Percentiles rank a stretch among this genome's conserved stretches.
Conservation (phyloP, 1,140 invertebrate genomes). For the Lethrus apterus region DNA sequence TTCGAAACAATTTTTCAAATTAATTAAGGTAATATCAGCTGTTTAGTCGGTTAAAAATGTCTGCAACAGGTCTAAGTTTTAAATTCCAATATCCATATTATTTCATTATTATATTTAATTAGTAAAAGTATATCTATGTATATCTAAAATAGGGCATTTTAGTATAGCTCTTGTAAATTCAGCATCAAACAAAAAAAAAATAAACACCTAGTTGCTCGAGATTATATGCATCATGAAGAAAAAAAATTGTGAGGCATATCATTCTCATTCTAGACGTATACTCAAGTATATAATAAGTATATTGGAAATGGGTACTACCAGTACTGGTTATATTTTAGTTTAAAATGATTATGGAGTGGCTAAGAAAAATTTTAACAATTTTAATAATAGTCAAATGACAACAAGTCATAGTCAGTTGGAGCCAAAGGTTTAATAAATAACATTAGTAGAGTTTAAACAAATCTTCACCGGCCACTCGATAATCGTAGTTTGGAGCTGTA, state of each 20-base stretch:
- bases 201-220: constrained; percentile 13
- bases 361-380: constrained; percentile 8
- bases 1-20: no score
- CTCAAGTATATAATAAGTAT: constrained; percentile 9
- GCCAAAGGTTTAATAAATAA: constrained; percentile 11
- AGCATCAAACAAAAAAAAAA: no score
- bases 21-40: no score
- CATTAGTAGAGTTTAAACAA: constrained; percentile 8
- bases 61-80: no score
- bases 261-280: constrained; percentile 9
- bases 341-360: constrained; percentile 10
- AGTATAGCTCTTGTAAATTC: constrained; percentile 11
- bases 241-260: constrained; percentile 7
- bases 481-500: not conserved
- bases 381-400: constrained; percentile 8
- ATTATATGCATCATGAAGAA: constrained; percentile 5
- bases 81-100: not conserved
- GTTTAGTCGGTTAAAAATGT: no score
- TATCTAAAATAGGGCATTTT: constrained; percentile 12
- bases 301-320: constrained; percentile 9
- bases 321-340: constrained; percentile 11
- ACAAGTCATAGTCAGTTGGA: constrained; percentile 13
- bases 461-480: not conserved
- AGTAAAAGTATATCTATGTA: constrained; percentile 12
- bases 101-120: constrained; percentile 1